phyloP scores from a whole-genome alignment of 2,797 vertebrate genomes.

The Ambastaia sidthimunki region DNA sequence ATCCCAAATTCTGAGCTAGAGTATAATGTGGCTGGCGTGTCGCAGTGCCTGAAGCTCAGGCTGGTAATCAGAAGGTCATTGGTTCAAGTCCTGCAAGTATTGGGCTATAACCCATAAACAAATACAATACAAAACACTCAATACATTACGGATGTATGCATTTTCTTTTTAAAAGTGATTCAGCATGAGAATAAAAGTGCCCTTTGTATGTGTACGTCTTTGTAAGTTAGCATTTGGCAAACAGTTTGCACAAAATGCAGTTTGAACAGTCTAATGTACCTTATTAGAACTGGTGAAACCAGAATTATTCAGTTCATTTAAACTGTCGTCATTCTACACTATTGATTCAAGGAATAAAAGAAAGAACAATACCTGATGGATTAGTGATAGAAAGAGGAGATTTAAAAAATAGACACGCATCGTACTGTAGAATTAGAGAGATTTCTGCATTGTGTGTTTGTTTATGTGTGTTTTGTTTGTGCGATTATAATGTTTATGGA shows the following conservation, averaged over 20 bases:
- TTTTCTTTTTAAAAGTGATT: conserved; percentile 22
- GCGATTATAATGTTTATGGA: neutral
- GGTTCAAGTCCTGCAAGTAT: neutral
- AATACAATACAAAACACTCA: neutral
- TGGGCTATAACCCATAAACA: neutral
- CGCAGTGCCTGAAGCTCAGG: neutral
- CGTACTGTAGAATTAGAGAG: too few relatives aligned
- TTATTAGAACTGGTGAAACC: neutral
- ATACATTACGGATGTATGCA: conserved; percentile 23
- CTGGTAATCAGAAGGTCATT: neutral
- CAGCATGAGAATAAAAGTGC: conserved; percentile 3
- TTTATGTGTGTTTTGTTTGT: neutral
- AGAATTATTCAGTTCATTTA: conserved; percentile 12
- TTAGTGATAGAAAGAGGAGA: neutral
- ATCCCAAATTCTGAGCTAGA: neutral
- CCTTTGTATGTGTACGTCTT: conserved; percentile 19
- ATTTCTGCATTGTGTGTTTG: neutral
- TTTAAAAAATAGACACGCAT: neutral
- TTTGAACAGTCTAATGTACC: conserved; percentile 19
- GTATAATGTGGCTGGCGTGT: neutral
- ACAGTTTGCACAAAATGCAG: neutral
- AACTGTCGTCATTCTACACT: neutral
- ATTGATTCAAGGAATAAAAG: neutral
- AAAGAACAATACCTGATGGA: neutral
- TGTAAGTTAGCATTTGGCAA: neutral